A percentile compares a stretch with the other conserved stretches of the same genome.
phyloP scores from a whole-genome alignment of 1,140 invertebrate genomes.

The Piezodorus guildinii region DNA sequence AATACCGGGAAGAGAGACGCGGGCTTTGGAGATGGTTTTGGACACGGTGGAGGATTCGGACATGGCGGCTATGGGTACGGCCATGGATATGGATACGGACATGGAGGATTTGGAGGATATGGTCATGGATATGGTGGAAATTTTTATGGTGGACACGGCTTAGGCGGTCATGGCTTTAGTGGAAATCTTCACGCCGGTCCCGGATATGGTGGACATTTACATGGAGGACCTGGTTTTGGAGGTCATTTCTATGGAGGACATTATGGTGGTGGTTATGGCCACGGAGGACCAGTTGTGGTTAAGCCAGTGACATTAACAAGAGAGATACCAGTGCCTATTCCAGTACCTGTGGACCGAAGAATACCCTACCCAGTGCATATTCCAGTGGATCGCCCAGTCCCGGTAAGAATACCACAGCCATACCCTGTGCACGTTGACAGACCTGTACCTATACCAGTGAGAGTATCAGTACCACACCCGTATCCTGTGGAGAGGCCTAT shows the following conservation, averaged over 20 bases:
- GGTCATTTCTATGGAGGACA: neutral
- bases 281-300: neutral
- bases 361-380: constrained; percentile 17
- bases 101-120: constrained; percentile 8
- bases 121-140: neutral
- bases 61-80: constrained; percentile 14
- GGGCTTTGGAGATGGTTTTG: constrained; percentile 3
- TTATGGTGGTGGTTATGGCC: constrained; percentile 9
- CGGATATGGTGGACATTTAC: neutral
- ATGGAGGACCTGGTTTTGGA: neutral
- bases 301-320: neutral
- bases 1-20: constrained; percentile 14
- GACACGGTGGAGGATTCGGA: neutral
- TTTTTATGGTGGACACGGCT: neutral
- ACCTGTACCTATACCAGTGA: constrained; percentile 10
- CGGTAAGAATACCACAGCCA: constrained; percentile 18
- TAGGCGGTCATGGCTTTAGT: neutral
- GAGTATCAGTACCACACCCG: constrained; percentile 19
- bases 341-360: constrained; percentile 13
- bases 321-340: constrained; percentile 16
- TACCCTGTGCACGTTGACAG: constrained; percentile 19
- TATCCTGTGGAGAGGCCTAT: constrained; percentile 18
- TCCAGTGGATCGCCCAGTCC: constrained; percentile 9
- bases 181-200: neutral
- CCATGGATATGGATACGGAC: neutral